Evolutionary conservation across 2,797 vertebrate genomes (phyloP).

Genomic region (Potorous gilbertii): DNA sequence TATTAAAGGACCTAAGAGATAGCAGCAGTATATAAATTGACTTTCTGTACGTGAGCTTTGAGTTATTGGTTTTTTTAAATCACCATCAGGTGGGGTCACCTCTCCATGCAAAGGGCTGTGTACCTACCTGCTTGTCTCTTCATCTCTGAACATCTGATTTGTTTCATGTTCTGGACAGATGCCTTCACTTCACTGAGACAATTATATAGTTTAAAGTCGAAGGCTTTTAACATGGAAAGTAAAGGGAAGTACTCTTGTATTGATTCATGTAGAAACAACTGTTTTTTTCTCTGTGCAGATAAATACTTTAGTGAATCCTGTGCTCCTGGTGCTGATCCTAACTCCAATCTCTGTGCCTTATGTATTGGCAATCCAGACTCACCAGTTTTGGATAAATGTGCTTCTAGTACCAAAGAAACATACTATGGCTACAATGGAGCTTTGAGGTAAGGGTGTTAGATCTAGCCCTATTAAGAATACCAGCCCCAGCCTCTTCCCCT

Average conservation of each 20-base stretch:
- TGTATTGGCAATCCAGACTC: slow-evolving; percentile 71
- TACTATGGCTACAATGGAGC: slow-evolving; percentile 80
- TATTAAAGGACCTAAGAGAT: background rate
- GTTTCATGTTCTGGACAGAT: background rate
- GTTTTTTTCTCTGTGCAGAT: slow-evolving; percentile 54
- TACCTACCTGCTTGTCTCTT: background rate
- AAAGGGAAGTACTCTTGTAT: background rate
- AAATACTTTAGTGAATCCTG: slow-evolving; percentile 80
- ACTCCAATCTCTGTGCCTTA: slow-evolving; percentile 77
- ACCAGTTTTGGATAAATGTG: slow-evolving; percentile 63
- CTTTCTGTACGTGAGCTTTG: background rate
- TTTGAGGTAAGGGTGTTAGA: slow-evolving; percentile 75
- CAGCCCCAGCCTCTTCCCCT: background rate
- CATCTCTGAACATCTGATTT: background rate
- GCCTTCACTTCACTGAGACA: background rate
- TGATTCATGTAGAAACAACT: background rate
- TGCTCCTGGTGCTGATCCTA: slow-evolving; percentile 79
- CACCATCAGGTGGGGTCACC: background rate
- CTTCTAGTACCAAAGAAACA: slow-evolving; percentile 73
- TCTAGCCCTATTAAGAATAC: background rate
- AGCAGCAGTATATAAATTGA: background rate
- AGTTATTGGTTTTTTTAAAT: background rate
- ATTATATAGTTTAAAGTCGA: background rate
- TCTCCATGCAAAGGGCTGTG: background rate
- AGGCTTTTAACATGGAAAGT: background rate